Conservation (phyloP, 2,797 vertebrate genomes). For the Peromyscus aztecus region DNA sequence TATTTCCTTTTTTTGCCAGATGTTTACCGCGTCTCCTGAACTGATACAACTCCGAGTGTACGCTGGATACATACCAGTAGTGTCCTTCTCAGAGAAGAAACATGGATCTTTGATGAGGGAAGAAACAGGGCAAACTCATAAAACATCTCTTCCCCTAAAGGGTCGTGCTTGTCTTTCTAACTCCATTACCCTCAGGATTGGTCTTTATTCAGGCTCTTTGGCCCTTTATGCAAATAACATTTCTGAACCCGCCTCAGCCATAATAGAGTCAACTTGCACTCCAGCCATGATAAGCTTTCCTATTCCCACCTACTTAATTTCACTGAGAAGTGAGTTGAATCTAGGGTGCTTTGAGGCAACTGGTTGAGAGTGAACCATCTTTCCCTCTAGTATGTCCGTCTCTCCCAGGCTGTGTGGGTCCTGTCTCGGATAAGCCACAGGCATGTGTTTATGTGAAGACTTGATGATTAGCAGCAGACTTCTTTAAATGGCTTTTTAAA, state of each 20-base stretch:
- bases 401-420: not conserved
- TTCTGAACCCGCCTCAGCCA: not conserved
- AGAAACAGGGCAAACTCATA: fast-evolving
- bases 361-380: not conserved
- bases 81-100: not conserved
- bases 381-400: fast-evolving
- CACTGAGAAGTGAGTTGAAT: not conserved
- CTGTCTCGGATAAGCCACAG: not conserved
- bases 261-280: not conserved
- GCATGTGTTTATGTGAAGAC: not conserved
- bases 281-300: not conserved
- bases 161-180: not conserved
- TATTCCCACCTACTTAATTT: not conserved
- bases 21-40: not conserved
- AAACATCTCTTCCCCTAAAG: not conserved
- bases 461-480: not conserved
- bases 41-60: not conserved
- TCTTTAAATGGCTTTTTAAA: not conserved
- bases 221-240: slow-evolving; percentile 15
- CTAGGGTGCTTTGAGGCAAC: not conserved
- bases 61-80: not conserved
- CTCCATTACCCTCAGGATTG: not conserved
- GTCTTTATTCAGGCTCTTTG: slow-evolving; percentile 41
- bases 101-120: too few species aligned
- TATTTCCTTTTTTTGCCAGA: not conserved